Conservation (phyloP, 2,797 vertebrate genomes). For the Spatula versicolor region DNA sequence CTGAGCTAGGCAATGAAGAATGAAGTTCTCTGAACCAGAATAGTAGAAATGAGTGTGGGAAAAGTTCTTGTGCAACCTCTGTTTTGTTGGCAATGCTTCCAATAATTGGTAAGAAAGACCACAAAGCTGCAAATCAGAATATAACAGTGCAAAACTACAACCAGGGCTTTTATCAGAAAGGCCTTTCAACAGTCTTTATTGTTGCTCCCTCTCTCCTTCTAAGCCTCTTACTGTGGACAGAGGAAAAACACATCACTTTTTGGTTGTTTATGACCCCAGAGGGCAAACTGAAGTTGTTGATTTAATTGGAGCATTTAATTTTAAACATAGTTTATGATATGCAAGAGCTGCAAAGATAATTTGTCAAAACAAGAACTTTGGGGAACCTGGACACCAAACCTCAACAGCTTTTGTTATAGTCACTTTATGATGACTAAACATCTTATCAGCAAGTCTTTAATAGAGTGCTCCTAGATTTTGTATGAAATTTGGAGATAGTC, state of each 20-base stretch:
- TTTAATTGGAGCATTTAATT: conserved; percentile 46
- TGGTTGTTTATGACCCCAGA: not conserved
- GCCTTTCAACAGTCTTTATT: not conserved
- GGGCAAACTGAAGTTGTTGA: not conserved
- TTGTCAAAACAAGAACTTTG: conserved; percentile 31
- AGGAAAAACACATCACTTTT: not conserved
- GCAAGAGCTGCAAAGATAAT: conserved; percentile 17
- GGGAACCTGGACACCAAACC: conserved; percentile 23
- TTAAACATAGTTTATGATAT: conserved; percentile 32
- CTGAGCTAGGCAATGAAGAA: conserved; percentile 5
- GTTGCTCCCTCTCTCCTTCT: not conserved
- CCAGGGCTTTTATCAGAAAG: not conserved
- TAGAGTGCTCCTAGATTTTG: not conserved
- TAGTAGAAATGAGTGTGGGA: conserved; percentile 10
- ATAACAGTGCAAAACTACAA: not conserved
- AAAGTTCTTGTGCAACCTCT: conserved; percentile 10
- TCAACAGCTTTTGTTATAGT: conserved; percentile 2
- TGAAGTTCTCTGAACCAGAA: not conserved
- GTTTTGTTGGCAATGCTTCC: not conserved
- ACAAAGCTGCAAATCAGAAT: conserved; percentile 1
- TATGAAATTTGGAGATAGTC: not conserved
- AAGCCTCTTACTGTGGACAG: not conserved
- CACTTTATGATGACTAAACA: not conserved
- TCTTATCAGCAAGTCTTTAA: not conserved
- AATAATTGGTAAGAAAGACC: not conserved